phyloP scores from a whole-genome alignment of 2,797 vertebrate species.

The Micrastur ruficollis region DNA sequence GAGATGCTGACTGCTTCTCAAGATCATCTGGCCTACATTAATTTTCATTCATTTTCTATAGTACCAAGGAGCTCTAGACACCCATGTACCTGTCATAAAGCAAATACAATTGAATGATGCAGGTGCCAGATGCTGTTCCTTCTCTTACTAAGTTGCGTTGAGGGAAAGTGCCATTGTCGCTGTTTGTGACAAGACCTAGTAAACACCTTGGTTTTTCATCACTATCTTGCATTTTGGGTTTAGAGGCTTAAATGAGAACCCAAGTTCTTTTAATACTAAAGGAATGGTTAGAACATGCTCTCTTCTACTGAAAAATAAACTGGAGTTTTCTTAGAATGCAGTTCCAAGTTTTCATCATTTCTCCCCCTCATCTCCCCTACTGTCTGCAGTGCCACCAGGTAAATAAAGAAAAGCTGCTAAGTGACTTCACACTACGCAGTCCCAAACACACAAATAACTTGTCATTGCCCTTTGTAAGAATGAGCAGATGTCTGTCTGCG shows the following conservation, averaged over 20 bases:
- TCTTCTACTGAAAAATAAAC: neutral
- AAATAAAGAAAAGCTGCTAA: neutral
- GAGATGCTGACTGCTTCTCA: neutral
- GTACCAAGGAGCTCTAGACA: neutral
- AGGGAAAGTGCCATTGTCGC: neutral
- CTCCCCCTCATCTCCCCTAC: neutral
- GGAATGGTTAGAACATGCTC: neutral
- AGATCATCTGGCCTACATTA: neutral
- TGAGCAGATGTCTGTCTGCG: neutral
- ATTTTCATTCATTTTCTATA: neutral
- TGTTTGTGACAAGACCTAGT: neutral
- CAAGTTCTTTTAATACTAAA: neutral
- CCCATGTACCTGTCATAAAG: neutral
- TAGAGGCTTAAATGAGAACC: neutral
- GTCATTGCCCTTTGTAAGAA: neutral
- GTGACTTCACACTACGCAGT: neutral
- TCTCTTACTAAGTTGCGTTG: neutral
- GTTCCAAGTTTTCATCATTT: neutral
- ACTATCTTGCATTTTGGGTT: neutral
- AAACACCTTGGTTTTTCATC: neutral
- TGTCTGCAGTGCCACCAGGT: neutral
- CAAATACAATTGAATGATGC: neutral
- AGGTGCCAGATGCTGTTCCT: neutral
- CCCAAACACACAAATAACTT: neutral
- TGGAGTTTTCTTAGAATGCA: neutral